Percentiles rank a stretch among this genome's conserved stretches.
Conservation (phyloP, 2,797 vertebrate species). For the Denticeps clupeoides region DNA sequence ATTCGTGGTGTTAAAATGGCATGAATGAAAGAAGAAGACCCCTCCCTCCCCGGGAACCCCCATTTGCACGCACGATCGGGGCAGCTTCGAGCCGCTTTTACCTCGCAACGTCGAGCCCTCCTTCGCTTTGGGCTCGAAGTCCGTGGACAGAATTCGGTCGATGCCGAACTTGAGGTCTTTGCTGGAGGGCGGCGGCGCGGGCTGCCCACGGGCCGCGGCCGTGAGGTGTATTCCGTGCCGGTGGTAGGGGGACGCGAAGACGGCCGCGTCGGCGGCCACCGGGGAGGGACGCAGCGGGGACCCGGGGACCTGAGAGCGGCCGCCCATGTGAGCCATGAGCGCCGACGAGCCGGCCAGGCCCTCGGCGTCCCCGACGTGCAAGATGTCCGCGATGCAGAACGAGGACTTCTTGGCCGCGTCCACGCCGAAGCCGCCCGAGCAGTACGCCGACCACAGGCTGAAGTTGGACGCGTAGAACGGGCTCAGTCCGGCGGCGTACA, state of each 20-base stretch:
- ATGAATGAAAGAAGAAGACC: too few species aligned
- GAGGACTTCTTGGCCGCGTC: conserved; percentile 88
- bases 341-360: conserved; percentile 70
- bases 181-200: conserved; percentile 74
- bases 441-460: conserved; percentile 91
- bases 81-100: too few species aligned
- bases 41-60: too few species aligned
- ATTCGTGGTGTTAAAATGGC: too few species aligned
- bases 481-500: conserved; percentile 89
- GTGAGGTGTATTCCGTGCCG: conserved; percentile 64
- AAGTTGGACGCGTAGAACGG: conserved; percentile 95
- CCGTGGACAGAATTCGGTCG: conserved; percentile 88
- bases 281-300: conserved; percentile 88
- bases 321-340: conserved; percentile 73
- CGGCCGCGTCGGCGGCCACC: conserved; percentile 67
- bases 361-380: conserved; percentile 77
- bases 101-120: conserved; percentile 86
- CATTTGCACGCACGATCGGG: too few species aligned
- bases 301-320: conserved; percentile 59
- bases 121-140: conserved; percentile 88
- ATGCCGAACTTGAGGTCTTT: conserved; percentile 98
- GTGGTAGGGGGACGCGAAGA: conserved; percentile 75
- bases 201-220: conserved; percentile 53
- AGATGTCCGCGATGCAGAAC: conserved; percentile 95
- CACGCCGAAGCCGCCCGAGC: conserved; percentile 76